A percentile compares a stretch with the other conserved stretches of the same genome.
Conservation (phyloP, 1,140 invertebrate species). For the Neoseiulus cucumeris region DNA sequence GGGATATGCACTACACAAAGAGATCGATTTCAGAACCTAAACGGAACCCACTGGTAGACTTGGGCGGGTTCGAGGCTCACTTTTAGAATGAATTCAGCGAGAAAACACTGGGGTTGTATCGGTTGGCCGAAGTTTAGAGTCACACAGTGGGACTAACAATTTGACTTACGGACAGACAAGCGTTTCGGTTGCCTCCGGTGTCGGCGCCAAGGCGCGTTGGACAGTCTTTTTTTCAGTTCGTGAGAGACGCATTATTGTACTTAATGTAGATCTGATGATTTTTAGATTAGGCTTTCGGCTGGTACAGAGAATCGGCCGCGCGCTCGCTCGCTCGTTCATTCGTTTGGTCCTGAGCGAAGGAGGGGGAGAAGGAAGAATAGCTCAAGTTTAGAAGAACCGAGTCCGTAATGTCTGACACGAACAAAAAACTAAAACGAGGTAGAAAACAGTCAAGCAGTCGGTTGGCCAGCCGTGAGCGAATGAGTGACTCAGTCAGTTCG, state of each 20-base stretch:
- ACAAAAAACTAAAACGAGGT: too few relatives aligned
- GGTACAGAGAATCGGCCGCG: neutral
- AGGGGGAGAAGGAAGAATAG: too few relatives aligned
- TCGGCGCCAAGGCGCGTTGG: too few relatives aligned
- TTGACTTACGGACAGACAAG: too few relatives aligned
- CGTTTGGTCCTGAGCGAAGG: too few relatives aligned
- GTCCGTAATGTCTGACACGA: too few relatives aligned
- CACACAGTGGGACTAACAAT: too few relatives aligned
- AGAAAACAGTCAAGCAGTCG: neutral
- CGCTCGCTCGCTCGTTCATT: neutral
- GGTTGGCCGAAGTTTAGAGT: too few relatives aligned
- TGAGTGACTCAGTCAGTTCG: neutral
- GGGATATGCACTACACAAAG: neutral
- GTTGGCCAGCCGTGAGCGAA: neutral
- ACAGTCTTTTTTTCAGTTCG: neutral
- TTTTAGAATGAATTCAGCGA: too few relatives aligned
- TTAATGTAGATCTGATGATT: constrained; percentile 10
- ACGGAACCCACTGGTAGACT: neutral
- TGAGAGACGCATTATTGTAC: constrained; percentile 5
- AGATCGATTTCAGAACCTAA: neutral
- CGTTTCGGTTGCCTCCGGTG: too few relatives aligned
- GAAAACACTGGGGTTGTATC: too few relatives aligned
- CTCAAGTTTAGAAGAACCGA: too few relatives aligned
- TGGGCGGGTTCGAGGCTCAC: neutral
- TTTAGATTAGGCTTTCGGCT: constrained; percentile 4